These are phyloP conservation scores for Turnix velox DNA, from an alignment of 2,113 vertebrate genomes.

Conservation along the genomic window DNA sequence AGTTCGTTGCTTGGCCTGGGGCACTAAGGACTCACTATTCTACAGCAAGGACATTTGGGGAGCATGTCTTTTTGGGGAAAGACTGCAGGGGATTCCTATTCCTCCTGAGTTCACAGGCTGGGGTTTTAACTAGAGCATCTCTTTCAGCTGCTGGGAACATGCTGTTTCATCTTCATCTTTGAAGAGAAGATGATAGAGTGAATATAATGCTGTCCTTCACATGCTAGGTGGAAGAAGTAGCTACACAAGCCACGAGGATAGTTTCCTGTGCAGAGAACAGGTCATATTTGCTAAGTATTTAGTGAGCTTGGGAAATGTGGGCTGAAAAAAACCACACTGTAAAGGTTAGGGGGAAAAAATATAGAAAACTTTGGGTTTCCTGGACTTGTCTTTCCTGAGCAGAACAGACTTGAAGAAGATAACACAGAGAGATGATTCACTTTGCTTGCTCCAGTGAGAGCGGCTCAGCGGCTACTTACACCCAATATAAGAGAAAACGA, in stretches of 20 bases:
- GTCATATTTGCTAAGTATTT: neutral
- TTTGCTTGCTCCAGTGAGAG: neutral
- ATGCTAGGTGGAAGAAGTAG: neutral
- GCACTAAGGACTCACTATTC: accelerated
- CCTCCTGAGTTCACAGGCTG: neutral
- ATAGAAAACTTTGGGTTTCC: neutral
- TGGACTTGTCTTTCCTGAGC: neutral
- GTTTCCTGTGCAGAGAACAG: neutral
- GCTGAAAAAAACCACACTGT: neutral
- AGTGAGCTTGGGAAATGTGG: neutral
- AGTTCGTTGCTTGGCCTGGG: neutral
- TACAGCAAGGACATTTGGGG: neutral
- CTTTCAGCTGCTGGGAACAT: neutral
- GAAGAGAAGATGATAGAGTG: constrained; percentile 13
- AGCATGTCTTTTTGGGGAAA: neutral
- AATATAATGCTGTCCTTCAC: neutral
- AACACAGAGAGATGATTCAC: constrained; percentile 1
- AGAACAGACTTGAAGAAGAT: constrained; percentile 7
- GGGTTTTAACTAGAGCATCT: neutral
- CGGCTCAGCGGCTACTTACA: neutral
- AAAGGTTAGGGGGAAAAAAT: neutral
- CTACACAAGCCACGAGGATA: neutral
- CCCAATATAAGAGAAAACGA: neutral
- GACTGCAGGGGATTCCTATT: constrained; percentile 36
- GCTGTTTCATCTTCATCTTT: constrained; percentile 36